These are phyloP conservation scores for Sphenodon punctatus DNA, from an alignment of 2,797 vertebrate genomes.

Conservation along the genomic window DNA sequence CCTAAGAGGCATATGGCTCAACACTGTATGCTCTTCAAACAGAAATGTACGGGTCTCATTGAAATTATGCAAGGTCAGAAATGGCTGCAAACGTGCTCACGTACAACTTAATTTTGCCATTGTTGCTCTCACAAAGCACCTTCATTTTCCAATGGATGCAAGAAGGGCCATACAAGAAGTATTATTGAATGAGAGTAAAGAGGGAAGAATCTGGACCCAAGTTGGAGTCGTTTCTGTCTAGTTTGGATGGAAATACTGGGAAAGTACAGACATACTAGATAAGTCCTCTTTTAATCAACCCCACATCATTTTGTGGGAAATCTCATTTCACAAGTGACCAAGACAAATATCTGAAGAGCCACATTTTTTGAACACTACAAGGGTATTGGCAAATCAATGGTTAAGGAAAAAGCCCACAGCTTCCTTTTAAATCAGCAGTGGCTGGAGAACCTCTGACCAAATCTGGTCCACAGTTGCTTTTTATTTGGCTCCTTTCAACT, in stretches of 20 bases:
- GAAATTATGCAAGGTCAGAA: neutral
- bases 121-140: neutral
- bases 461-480: no score
- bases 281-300: neutral
- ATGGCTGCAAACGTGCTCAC: neutral
- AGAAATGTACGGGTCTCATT: neutral
- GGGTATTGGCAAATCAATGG: neutral
- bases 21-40: neutral
- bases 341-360: neutral
- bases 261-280: neutral
- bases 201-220: neutral
- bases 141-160: neutral
- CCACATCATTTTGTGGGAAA: neutral
- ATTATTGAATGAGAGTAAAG: neutral
- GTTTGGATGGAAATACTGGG: neutral
- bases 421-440: no score
- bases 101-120: neutral
- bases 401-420: neutral
- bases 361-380: neutral
- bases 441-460: no score
- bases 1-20: no score
- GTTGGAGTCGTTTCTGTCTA: neutral
- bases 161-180: neutral
- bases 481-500: no score
- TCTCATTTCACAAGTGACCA: neutral